phyloP scores from a whole-genome alignment of 1,140 invertebrate species.

The Diploscapter pachys region DNA sequence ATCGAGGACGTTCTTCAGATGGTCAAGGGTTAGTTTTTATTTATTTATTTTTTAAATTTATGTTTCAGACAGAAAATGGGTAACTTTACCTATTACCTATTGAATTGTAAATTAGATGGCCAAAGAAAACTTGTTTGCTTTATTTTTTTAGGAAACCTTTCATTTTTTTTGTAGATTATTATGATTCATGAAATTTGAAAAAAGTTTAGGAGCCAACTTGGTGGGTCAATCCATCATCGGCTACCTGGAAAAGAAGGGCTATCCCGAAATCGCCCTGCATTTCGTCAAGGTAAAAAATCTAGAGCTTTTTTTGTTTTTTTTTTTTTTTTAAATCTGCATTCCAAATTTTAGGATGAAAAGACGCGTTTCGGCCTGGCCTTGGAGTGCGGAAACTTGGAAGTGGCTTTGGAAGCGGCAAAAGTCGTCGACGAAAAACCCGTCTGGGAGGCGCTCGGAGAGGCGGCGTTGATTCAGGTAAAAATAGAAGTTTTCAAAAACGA shows the following conservation, averaged over 20 bases:
- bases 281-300: slow-evolving; percentile 90
- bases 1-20: slow-evolving; percentile 78
- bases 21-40: background rate
- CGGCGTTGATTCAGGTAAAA: slow-evolving; percentile 73
- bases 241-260: slow-evolving; percentile 97
- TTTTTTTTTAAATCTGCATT: background rate
- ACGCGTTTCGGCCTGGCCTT: slow-evolving; percentile 91
- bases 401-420: slow-evolving; percentile 81
- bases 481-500: too few species aligned
- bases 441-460: slow-evolving; percentile 93
- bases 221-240: slow-evolving; percentile 98
- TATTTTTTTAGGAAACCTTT: too few species aligned
- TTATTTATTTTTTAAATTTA: background rate
- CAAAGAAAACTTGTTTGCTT: too few species aligned
- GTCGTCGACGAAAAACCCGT: slow-evolving; percentile 86
- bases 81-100: slow-evolving; percentile 58
- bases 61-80: slow-evolving; percentile 82
- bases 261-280: slow-evolving; percentile 98
- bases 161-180: too few species aligned
- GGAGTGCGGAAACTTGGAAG: slow-evolving; percentile 96
- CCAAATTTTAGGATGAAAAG: slow-evolving; percentile 77
- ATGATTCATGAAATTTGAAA: too few species aligned
- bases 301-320: background rate
- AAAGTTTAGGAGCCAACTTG: slow-evolving; percentile 74
- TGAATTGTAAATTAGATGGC: too few species aligned